A percentile compares a stretch with the other conserved stretches of the same genome.
Conservation (phyloP, 1,140 invertebrate species). For the Brachionus rotundiformis region DNA sequence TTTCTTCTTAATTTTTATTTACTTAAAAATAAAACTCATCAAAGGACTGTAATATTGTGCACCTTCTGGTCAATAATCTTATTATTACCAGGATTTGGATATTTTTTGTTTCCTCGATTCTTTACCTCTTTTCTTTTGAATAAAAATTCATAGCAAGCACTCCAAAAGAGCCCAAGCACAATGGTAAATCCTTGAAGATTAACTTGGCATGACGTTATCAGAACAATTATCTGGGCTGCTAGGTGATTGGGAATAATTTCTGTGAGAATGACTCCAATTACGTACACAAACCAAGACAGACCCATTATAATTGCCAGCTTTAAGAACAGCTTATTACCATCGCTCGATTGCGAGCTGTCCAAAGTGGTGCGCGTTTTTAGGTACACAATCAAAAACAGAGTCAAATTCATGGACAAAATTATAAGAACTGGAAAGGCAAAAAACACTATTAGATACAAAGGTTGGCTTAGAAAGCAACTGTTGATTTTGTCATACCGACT, state of each 20-base stretch:
- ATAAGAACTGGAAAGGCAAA: constrained; percentile 35
- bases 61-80: background rate
- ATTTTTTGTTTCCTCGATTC: background rate
- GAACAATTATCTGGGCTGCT: background rate
- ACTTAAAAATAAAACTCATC: too few species aligned
- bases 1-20: too few species aligned
- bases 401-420: constrained; percentile 30
- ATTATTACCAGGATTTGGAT: background rate
- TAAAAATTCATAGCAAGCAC: constrained; percentile 9
- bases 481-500: background rate
- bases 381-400: constrained; percentile 17
- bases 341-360: background rate
- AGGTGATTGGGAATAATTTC: constrained; percentile 36
- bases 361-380: background rate
- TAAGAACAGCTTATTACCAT: constrained; percentile 13
- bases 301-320: constrained; percentile 47
- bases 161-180: constrained; percentile 16
- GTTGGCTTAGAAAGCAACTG: constrained; percentile 43
- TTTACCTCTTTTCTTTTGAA: background rate
- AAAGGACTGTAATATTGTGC: background rate
- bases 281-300: constrained; percentile 42
- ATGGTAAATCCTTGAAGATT: constrained; percentile 35
- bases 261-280: background rate
- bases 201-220: constrained; percentile 32
- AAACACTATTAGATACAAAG: constrained; percentile 43